Conservation (phyloP, 1,140 invertebrate genomes). For the Meteorus sp. region DNA sequence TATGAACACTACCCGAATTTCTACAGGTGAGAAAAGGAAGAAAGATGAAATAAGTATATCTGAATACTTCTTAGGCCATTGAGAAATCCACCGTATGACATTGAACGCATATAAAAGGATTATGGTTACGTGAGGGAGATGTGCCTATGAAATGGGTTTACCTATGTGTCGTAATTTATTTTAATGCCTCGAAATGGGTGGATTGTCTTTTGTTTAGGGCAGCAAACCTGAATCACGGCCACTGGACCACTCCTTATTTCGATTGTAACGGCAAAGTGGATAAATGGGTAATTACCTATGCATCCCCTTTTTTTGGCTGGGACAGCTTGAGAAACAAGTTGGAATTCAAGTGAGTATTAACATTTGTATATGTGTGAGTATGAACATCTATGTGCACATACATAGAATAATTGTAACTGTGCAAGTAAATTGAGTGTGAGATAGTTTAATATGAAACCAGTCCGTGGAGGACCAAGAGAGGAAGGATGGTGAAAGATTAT, state of each 20-base stretch:
- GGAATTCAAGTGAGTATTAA: constrained; percentile 87
- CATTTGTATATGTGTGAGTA: constrained; percentile 12
- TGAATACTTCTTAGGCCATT: constrained; percentile 17
- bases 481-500: constrained; percentile 47
- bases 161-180: constrained; percentile 43
- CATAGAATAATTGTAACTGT: constrained; percentile 30
- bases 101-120: constrained; percentile 29
- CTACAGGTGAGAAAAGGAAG: constrained; percentile 65
- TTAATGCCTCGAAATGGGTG: constrained; percentile 47
- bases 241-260: constrained; percentile 92
- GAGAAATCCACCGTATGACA: constrained; percentile 19
- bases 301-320: constrained; percentile 95
- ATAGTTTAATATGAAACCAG: constrained; percentile 49
- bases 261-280: constrained; percentile 91
- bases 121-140: constrained; percentile 22
- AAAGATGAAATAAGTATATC: constrained; percentile 4
- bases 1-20: constrained; percentile 89
- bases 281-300: constrained; percentile 95
- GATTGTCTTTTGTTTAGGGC: constrained; percentile 62
- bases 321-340: constrained; percentile 87
- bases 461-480: constrained; percentile 19
- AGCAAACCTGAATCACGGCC: constrained; percentile 83
- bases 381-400: constrained; percentile 8
- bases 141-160: constrained; percentile 6
- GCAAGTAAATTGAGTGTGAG: constrained; percentile 50